Evolutionary conservation across 2,888 invertebrate genomes (phyloP), one percentile per base, ranked within the genome.

Genomic region (Diarsia rubi): DNA sequence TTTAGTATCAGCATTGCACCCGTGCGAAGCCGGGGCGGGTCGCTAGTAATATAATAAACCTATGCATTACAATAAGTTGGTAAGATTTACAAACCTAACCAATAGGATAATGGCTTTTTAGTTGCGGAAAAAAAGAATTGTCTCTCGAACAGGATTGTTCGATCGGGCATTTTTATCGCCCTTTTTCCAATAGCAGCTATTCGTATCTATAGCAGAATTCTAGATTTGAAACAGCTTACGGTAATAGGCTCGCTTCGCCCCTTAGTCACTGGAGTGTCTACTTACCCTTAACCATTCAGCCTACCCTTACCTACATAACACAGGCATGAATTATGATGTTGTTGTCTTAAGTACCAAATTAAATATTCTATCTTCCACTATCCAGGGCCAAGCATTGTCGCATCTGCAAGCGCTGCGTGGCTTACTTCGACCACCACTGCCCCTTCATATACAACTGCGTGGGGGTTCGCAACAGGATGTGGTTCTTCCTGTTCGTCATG

Each of bases 381-480:
- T 54, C 31, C 91, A 96, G 96, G 84, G 98, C 99, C 11, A 99
- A 99, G 92, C 99, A 99, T 93, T 99, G 99, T 89, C 97, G 99
- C 67, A 98, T 99, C 71, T 99, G 99, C 95, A 99, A 99, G 92
- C 97, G 98, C 75, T 98, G 98, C 91, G 98, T 98, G 4, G 97
- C 98, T 1, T 98, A 99, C 92, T 99, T 99, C 91, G 99, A 99
- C 92, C 99, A 99, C 94, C 99, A 99, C 92, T 99, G 99, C 92
- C 99, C 99, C 0, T 99, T 99, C 92, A 99, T 99, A 88, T 98
- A 99, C 94, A 99, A 99, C 93, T 99, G 99, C 93, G 98, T 99
- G 27, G 99, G 99, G 1, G 97, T 99, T 57, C 97, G 98, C 78
- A 99, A 99, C 95, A 97, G 99, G 90, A 98, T 98, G 97, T 99